These are phyloP conservation scores for Cebidichthys violaceus DNA, from an alignment of 2,113 vertebrate species.

Conservation along the genomic window DNA sequence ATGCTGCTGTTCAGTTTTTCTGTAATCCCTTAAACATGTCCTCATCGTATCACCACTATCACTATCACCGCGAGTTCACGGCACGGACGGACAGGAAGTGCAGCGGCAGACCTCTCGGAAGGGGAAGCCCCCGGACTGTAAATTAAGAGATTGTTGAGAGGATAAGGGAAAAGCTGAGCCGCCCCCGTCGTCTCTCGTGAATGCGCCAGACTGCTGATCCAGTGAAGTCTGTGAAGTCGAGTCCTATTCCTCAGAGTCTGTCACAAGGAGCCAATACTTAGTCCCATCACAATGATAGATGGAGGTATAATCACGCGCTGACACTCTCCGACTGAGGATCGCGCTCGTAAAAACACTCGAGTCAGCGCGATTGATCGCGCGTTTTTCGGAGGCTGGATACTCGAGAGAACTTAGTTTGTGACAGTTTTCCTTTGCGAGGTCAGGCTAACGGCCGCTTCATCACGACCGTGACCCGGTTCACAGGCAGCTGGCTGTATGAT, in stretches of 20 bases:
- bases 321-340: conserved; percentile 76
- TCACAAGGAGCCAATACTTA: conserved; percentile 82
- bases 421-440: conserved; percentile 82
- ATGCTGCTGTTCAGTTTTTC: conserved; percentile 5
- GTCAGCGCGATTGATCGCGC: conserved; percentile 82
- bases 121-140: conserved; percentile 46
- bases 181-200: conserved; percentile 63
- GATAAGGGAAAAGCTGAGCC: conserved; percentile 61
- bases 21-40: conserved; percentile 4
- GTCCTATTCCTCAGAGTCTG: conserved; percentile 82
- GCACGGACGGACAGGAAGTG: conserved; percentile 25
- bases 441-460: conserved; percentile 76
- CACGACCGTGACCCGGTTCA: conserved; percentile 57
- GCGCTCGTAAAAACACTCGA: conserved; percentile 77
- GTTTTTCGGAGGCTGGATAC: conserved; percentile 68
- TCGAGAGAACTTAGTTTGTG: conserved; percentile 81
- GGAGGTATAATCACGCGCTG: conserved; percentile 83
- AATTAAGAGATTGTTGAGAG: conserved; percentile 64
- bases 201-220: conserved; percentile 73
- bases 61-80: too few species aligned
- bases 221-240: conserved; percentile 75
- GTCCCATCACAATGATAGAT: conserved; percentile 83
- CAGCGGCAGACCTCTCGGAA: conserved; percentile 27
- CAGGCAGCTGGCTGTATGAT: conserved; percentile 66
- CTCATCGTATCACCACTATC: conserved; percentile 12